Conservation (phyloP, 2,797 vertebrate species). For the Phrynocephalus vlangalii region DNA sequence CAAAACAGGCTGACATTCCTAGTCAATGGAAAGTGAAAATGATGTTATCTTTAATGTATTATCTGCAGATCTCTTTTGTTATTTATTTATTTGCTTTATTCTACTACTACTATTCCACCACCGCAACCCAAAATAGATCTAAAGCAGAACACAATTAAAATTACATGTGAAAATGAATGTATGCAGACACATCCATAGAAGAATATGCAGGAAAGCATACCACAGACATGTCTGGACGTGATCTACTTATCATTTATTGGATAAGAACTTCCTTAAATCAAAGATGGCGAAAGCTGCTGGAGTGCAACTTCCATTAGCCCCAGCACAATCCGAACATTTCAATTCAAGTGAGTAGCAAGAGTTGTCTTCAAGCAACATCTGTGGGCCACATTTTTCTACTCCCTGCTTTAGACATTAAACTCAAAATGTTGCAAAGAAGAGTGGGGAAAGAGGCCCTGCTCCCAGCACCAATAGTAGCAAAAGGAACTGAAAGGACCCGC, state of each 20-base stretch:
- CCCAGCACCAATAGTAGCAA: neutral
- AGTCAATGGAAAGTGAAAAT: neutral
- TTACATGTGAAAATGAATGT: neutral
- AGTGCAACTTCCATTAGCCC: neutral
- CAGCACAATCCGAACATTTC: neutral
- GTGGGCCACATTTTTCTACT: neutral
- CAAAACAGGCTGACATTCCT: neutral
- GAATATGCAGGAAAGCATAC: neutral
- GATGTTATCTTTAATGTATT: neutral
- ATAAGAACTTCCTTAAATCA: neutral
- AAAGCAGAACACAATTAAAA: neutral
- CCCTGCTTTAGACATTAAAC: neutral
- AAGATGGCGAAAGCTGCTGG: neutral
- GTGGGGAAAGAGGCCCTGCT: neutral
- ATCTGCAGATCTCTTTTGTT: no score
- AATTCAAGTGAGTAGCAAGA: neutral
- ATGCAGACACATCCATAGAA: neutral
- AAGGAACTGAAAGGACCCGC: conserved; percentile 38
- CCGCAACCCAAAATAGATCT: no score
- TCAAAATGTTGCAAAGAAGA: neutral
- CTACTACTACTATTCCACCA: no score
- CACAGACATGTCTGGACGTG: neutral
- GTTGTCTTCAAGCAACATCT: neutral
- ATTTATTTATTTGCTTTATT: no score
- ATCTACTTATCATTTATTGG: neutral